Evolutionary conservation across 2,888 invertebrate species (phyloP), one percentile per base, ranked within the genome.

Genomic region (Elysia crispata): DNA sequence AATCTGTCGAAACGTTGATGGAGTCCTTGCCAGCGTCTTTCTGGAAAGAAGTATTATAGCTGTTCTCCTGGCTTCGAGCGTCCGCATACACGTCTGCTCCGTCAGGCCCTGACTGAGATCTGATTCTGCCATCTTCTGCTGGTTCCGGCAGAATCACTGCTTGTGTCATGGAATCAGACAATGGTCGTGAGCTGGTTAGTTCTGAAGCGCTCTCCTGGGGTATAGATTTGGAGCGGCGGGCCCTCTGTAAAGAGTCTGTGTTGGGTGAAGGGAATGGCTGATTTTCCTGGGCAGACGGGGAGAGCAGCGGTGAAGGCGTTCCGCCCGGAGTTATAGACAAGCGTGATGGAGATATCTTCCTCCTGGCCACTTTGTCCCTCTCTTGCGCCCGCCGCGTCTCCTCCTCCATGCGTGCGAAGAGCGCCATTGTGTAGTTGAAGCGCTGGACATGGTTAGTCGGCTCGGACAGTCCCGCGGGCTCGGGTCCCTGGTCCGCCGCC

Each of bases 331-430:
- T 67, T 1, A 78, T 75, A 5, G 60, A 23, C 18, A 74, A 57
- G 31, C 84, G 84, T 5, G 81, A 80, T 11, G 87, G 86, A 20
- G 89, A 87, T 3, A 81, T 72, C 80, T 83, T 82, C 6, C 85
- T 79, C 6, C 79, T 70, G 31, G 79, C 66, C 13, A 83, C 80
- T 54, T 84, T 77, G 30, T 82, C 83, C 13, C 80, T 81, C 64
- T 86, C 83, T 67, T 85, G 85, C 25, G 85, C 85, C 57, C 76
- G 31, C 41, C 84, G 84, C 0, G 80, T 87, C 74, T 90, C 87
- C 62, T 90, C 89, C 78, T 91, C 91, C 86, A 92, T 86, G n/a
- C 88, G 83, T n/a, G 90, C 91, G 82, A 91, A 91, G 66, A 91
- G 83, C 6, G 90, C 90, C 20, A 91, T 85, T 0, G 91, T 91